Evolutionary conservation across 2,797 vertebrate species (phyloP).

Genomic region (Acrossocheilus fasciatus): DNA sequence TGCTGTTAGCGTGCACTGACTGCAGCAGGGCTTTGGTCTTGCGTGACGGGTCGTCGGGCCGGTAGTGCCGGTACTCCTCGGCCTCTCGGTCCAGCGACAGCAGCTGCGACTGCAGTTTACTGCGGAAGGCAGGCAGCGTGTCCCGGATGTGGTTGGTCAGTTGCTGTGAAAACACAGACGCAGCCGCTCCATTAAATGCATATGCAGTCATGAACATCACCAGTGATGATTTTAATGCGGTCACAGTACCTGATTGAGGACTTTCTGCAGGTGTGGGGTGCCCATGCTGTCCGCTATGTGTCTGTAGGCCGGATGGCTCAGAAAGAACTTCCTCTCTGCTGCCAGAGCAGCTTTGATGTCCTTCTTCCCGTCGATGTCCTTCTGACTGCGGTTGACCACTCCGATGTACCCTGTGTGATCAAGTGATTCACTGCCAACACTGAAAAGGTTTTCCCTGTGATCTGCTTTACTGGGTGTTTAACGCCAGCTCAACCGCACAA

Average conservation of each 20-base stretch:
- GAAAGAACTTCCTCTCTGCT: constrained; percentile 89
- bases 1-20: constrained; percentile 67
- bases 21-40: constrained; percentile 95
- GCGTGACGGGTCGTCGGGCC: constrained; percentile 92
- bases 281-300: constrained; percentile 89
- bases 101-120: constrained; percentile 92
- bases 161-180: constrained; percentile 79
- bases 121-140: constrained; percentile 91
- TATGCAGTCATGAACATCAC: neutral
- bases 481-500: neutral
- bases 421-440: too few relatives aligned
- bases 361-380: constrained; percentile 91
- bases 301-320: constrained; percentile 84
- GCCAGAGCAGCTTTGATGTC: constrained; percentile 87
- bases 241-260: constrained; percentile 85
- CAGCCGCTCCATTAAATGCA: neutral
- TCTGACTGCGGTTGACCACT: constrained; percentile 92
- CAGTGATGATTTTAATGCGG: neutral
- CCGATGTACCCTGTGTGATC: constrained; percentile 83
- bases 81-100: constrained; percentile 94
- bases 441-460: too few relatives aligned
- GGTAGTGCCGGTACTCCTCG: constrained; percentile 92
- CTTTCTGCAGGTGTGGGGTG: constrained; percentile 85
- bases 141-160: constrained; percentile 97
- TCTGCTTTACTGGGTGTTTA: neutral